Percentiles rank a stretch among this genome's conserved stretches.
phyloP scores from a whole-genome alignment of 1,140 invertebrate species.

The Muscidifurax raptorellus region DNA sequence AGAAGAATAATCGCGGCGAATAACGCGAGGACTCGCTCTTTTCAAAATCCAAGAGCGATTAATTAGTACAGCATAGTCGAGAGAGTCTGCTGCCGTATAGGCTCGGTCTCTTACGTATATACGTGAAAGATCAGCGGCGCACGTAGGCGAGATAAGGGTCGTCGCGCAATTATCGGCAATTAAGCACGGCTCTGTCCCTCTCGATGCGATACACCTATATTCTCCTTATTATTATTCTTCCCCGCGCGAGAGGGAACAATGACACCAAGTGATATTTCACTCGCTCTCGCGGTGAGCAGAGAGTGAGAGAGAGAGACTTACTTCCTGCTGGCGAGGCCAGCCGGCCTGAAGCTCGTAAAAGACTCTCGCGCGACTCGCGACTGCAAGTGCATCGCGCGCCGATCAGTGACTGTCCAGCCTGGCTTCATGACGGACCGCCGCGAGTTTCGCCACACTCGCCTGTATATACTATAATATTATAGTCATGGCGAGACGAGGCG shows the following conservation, averaged over 20 bases:
- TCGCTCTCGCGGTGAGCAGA: background rate
- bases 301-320: background rate
- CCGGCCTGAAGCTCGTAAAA: constrained; percentile 33
- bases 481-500: background rate
- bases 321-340: constrained; percentile 23
- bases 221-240: background rate
- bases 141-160: background rate
- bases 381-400: constrained; percentile 53
- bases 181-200: background rate
- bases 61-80: too few relatives aligned
- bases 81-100: too few relatives aligned
- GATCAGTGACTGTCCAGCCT: constrained; percentile 63
- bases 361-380: constrained; percentile 27
- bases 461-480: background rate
- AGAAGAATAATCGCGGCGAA: too few relatives aligned
- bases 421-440: constrained; percentile 61
- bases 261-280: constrained; percentile 10
- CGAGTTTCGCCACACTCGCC: background rate
- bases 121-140: constrained; percentile 1
- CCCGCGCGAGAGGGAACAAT: background rate
- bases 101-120: too few relatives aligned
- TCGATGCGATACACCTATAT: background rate
- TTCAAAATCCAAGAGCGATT: too few relatives aligned
- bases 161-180: constrained; percentile 43
- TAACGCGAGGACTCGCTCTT: too few relatives aligned